A percentile compares a stretch with the other conserved stretches of the same genome.
Evolutionary conservation across 2,888 invertebrate species (phyloP).

Genomic region (Leuctra nigra): DNA sequence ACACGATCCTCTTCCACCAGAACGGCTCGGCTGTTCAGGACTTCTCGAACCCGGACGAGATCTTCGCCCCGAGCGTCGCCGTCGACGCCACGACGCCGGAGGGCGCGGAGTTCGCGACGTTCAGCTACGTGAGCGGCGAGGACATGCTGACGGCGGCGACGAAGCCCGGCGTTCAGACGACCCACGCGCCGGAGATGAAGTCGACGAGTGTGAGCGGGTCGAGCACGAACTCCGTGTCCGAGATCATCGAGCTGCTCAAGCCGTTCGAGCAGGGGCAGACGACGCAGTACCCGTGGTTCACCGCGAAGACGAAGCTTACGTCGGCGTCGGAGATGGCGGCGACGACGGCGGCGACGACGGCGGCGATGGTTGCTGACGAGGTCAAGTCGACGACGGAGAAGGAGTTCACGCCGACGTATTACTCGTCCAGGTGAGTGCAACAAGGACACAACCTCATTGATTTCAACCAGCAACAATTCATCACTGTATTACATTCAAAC

Average conservation of each 20-base stretch:
- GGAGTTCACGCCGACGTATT: constrained; percentile 20
- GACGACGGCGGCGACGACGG: neutral
- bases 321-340: constrained; percentile 1
- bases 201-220: constrained; percentile 24
- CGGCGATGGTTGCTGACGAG: neutral
- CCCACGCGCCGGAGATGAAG: constrained; percentile 21
- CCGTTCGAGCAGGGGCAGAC: neutral
- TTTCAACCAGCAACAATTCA: too few species aligned
- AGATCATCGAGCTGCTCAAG: constrained; percentile 1
- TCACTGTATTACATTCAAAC: too few species aligned
- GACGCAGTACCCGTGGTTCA: neutral
- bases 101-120: constrained; percentile 25
- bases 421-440: too few species aligned
- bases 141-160: neutral
- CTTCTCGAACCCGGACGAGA: constrained; percentile 40
- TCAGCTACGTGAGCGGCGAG: constrained; percentile 26
- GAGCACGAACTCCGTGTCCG: constrained; percentile 15
- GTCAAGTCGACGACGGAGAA: neutral
- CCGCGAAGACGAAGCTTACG: neutral
- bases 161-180: constrained; percentile 19
- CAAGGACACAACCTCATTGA: too few species aligned
- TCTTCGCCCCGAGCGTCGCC: constrained; percentile 28
- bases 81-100: neutral
- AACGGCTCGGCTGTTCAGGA: constrained; percentile 51
- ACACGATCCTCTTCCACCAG: constrained; percentile 53